These are phyloP conservation scores for Orthosia incerta DNA, from an alignment of 2,888 invertebrate species.

Conservation along the genomic window DNA sequence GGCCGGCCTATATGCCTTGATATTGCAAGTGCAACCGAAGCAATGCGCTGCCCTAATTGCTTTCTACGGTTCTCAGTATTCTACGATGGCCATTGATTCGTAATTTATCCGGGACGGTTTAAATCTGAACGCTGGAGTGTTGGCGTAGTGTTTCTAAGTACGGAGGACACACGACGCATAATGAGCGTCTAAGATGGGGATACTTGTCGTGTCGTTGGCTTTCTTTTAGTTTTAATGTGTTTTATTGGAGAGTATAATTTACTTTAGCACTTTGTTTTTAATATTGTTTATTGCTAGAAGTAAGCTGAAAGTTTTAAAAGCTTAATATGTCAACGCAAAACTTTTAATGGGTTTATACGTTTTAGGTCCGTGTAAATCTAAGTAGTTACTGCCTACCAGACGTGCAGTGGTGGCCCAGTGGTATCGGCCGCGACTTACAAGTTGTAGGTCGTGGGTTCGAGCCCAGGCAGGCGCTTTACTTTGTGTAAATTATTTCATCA, in stretches of 20 bases:
- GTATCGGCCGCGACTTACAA: too few relatives aligned
- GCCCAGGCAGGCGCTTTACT: too few relatives aligned
- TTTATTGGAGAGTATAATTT: slow-evolving; percentile 28
- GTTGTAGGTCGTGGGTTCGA: too few relatives aligned
- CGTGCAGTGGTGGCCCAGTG: too few relatives aligned
- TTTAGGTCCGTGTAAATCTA: too few relatives aligned
- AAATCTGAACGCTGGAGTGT: slow-evolving; percentile 69
- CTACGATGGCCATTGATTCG: slow-evolving; percentile 33
- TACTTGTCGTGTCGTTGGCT: slow-evolving; percentile 39
- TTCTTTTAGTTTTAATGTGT: slow-evolving; percentile 42
- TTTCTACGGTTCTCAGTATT: slow-evolving; percentile 56
- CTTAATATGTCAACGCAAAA: background rate
- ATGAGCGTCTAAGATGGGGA: slow-evolving; percentile 64
- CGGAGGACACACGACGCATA: slow-evolving; percentile 74
- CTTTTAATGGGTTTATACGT: background rate
- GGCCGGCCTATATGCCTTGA: slow-evolving; percentile 81
- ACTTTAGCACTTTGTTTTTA: background rate
- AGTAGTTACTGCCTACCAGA: background rate
- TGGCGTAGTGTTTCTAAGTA: slow-evolving; percentile 69
- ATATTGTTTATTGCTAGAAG: background rate
- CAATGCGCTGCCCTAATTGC: slow-evolving; percentile 80
- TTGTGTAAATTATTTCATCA: too few relatives aligned
- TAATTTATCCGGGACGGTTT: slow-evolving; percentile 44
- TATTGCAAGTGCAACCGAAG: slow-evolving; percentile 75
- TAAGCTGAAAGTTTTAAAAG: background rate